These are phyloP conservation scores for Eurytoma californica DNA, from an alignment of 2,888 invertebrate species.

Conservation along the genomic window DNA sequence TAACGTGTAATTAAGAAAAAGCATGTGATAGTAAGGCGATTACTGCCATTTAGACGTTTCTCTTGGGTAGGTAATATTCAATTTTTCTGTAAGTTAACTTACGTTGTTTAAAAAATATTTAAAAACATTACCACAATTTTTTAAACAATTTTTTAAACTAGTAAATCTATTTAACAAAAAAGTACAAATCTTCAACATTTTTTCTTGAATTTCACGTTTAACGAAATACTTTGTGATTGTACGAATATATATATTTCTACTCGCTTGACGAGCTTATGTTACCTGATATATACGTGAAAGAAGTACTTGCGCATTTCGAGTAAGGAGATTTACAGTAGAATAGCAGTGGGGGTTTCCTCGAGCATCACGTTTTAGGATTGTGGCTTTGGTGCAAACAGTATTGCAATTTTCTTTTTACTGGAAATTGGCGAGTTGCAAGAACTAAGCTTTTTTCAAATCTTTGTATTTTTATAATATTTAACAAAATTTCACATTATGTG, in stretches of 20 bases:
- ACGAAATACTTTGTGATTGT: background rate
- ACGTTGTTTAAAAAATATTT: too few species aligned
- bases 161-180: too few species aligned
- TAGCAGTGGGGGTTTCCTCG: background rate
- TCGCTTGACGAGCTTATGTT: background rate
- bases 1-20: background rate
- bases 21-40: background rate
- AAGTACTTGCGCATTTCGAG: constrained; percentile 23
- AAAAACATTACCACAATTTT: too few species aligned
- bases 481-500: too few species aligned
- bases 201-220: background rate
- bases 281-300: background rate
- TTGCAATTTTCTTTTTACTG: constrained; percentile 4
- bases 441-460: background rate
- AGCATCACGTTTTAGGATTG: constrained; percentile 14
- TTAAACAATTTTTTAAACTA: too few species aligned
- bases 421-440: too few species aligned
- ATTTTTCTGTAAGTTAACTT: background rate
- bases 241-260: background rate
- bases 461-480: background rate
- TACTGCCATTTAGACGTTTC: background rate
- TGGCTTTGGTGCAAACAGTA: constrained; percentile 19
- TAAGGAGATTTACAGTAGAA: constrained; percentile 28
- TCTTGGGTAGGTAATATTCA: background rate
- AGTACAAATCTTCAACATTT: background rate